Evolutionary conservation across 2,113 vertebrate genomes (phyloP), one percentile per base, ranked within the genome.

Genomic region (Mesembrinibis cayennensis): DNA sequence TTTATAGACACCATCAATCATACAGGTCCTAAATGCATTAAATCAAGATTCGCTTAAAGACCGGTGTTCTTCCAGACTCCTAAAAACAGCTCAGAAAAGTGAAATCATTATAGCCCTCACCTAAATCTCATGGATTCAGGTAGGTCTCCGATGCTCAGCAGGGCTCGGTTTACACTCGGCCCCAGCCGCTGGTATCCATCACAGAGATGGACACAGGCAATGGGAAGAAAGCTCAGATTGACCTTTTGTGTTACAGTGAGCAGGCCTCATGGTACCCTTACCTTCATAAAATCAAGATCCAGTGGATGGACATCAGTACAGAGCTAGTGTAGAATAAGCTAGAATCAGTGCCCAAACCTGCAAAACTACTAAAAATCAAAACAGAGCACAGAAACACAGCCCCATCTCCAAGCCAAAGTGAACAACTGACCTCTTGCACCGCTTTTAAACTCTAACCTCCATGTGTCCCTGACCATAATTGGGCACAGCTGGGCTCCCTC

Each of bases 1-100:
- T 96, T 95, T 95, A 89, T 84, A 95, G 89, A 53, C 58, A 70
- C 30, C n/a, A 93, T 91, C 78, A 74, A 44, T 92, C 89, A 91
- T 73, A 74, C 49, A 78, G 66, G 44, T 34, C 65, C 69, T 91
- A 69, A 76, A 65, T 1, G 13, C 65, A 42, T 94, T 69, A 79
- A 87, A 67, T 6, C 0, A 2, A 84, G 91, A 40, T 65, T 55
- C 1, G 0, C 27, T 87, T 56, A 71, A 84, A 95, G 67, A 78
- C 8, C 30, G 19, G 56, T 7, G 16, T 38, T 84, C 61, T 72
- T 70, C 69, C 30, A 86, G 72, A 36, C 38, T 87, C 65, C 73
- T 61, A 49, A 83, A 91, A 92, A 72, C 71, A 83, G 71, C 85
- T 88, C 70, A 66, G 72, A 82, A 84, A 83, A 76, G 34, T 58